A percentile compares a stretch with the other conserved stretches of the same genome.
These are phyloP conservation scores for Habropoda laboriosa DNA, from an alignment of 1,140 invertebrate species.

Conservation along the genomic window DNA sequence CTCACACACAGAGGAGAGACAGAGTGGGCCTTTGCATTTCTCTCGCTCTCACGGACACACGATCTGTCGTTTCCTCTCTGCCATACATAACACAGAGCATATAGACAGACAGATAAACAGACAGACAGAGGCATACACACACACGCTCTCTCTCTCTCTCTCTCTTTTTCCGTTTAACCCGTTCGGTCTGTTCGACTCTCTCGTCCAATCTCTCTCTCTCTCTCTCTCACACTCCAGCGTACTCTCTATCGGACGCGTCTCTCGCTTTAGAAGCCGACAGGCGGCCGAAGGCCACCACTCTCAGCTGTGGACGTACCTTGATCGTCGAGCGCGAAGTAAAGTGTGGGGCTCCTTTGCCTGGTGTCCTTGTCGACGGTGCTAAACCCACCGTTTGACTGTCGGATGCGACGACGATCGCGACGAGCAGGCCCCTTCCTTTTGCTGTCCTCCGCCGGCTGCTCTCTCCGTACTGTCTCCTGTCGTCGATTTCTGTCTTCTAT, in stretches of 20 bases:
- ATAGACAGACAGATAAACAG: no score
- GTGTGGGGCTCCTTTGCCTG: constrained; percentile 62
- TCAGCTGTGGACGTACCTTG: constrained; percentile 68
- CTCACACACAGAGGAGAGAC: constrained; percentile 33
- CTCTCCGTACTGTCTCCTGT: neutral
- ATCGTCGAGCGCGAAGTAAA: constrained; percentile 67
- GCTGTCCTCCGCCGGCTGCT: constrained; percentile 22
- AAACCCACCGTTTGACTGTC: constrained; percentile 59
- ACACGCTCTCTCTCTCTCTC: constrained; percentile 25
- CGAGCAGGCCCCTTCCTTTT: constrained; percentile 37
- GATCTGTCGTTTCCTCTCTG: constrained; percentile 39
- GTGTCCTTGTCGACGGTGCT: constrained; percentile 65
- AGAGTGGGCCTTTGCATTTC: neutral
- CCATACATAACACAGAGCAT: no score
- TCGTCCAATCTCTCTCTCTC: constrained; percentile 15
- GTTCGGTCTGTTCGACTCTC: constrained; percentile 25
- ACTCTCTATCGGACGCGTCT: constrained; percentile 55
- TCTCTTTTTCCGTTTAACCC: neutral
- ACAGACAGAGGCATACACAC: constrained; percentile 12
- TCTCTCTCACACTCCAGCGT: constrained; percentile 19
- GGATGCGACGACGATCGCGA: constrained; percentile 59
- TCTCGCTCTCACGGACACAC: constrained; percentile 29
- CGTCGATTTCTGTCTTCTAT: neutral
- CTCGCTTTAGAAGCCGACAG: constrained; percentile 58
- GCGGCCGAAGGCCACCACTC: constrained; percentile 65